Conservation (phyloP, 2,797 vertebrate species). For the Adrianichthys oophorus region DNA sequence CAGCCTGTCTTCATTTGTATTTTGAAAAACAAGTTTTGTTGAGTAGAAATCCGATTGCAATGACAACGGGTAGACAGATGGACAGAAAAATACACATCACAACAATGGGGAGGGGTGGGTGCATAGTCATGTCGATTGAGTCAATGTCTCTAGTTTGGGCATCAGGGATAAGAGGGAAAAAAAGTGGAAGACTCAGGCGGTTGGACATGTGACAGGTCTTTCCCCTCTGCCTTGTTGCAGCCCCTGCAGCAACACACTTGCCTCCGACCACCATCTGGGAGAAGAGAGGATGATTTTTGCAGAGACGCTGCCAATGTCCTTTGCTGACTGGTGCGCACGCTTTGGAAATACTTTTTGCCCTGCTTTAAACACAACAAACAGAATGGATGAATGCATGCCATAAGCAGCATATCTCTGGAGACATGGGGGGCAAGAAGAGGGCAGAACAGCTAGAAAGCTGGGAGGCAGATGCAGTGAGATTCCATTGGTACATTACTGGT, state of each 20-base stretch:
- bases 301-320: constrained; percentile 42
- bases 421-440: too few species aligned
- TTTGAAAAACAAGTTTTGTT: too few species aligned
- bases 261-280: constrained; percentile 48
- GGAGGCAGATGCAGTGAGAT: too few species aligned
- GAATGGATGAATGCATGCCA: constrained; percentile 41
- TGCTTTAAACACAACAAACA: constrained; percentile 45
- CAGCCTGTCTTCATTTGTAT: background rate
- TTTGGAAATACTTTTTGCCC: constrained; percentile 31
- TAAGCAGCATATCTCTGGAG: too few species aligned
- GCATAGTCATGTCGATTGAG: too few species aligned
- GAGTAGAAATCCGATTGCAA: too few species aligned
- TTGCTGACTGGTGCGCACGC: constrained; percentile 37
- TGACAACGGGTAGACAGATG: too few species aligned
- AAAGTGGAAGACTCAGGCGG: constrained; percentile 8
- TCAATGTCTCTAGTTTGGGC: too few species aligned
- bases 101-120: too few species aligned
- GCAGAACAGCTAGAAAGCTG: too few species aligned
- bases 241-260: constrained; percentile 36
- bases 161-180: background rate
- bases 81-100: too few species aligned
- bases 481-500: too few species aligned
- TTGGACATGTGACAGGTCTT: constrained; percentile 20
- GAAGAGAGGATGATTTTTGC: constrained; percentile 40
- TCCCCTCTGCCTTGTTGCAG: constrained; percentile 3